A percentile compares a stretch with the other conserved stretches of the same genome.
Conservation (phyloP, 2,113 vertebrate species). For the Hirundichthys speculiger region DNA sequence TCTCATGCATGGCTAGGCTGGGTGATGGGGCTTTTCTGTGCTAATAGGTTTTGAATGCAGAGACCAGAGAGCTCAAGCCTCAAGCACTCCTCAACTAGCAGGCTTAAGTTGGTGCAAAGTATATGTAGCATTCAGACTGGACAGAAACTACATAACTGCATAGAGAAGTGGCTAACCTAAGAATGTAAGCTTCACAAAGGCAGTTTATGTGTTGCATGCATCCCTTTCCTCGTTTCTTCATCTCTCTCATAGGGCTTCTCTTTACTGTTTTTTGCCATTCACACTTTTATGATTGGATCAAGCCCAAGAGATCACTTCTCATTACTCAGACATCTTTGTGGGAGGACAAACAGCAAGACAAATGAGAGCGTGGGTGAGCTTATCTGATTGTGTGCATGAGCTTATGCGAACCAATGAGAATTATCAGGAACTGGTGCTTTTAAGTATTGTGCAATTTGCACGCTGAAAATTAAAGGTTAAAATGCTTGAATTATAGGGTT, state of each 20-base stretch:
- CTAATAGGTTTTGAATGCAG: slow-evolving; percentile 69
- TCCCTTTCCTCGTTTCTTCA: not conserved
- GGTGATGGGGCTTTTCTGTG: slow-evolving; percentile 66
- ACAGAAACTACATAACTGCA: slow-evolving; percentile 31
- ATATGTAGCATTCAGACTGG: slow-evolving; percentile 25
- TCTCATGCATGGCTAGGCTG: slow-evolving; percentile 76
- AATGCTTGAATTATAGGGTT: too few species aligned
- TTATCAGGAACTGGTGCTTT: too few species aligned
- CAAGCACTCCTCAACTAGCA: slow-evolving; percentile 30
- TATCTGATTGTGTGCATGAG: too few species aligned
- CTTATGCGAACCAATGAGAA: too few species aligned
- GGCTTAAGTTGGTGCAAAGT: slow-evolving; percentile 38
- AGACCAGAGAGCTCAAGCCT: slow-evolving; percentile 46
- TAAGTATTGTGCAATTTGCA: too few species aligned
- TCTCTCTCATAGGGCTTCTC: not conserved
- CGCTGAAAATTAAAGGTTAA: too few species aligned
- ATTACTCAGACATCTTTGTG: slow-evolving; percentile 58
- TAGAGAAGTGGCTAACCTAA: not conserved
- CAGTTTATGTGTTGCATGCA: not conserved
- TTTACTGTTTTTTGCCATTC: slow-evolving; percentile 18
- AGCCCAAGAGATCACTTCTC: slow-evolving; percentile 46
- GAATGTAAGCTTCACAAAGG: not conserved
- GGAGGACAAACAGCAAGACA: slow-evolving; percentile 25
- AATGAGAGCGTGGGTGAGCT: not conserved
- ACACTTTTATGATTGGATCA: not conserved